Conservation (phyloP, 2,888 invertebrate genomes). For the Erebia aethiops region DNA sequence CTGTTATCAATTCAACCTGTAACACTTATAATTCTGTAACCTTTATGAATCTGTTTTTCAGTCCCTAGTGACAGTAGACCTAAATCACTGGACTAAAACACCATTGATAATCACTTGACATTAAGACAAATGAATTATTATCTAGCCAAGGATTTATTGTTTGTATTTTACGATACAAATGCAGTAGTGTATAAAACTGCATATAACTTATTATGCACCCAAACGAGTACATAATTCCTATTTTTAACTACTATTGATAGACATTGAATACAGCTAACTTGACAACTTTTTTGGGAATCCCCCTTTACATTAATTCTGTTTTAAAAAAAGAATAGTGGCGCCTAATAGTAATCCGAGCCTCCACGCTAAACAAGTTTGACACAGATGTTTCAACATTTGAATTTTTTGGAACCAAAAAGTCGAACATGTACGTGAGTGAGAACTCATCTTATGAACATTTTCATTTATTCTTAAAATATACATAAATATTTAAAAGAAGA, state of each 20-base stretch:
- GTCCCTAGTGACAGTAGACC: too few species aligned
- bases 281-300: neutral
- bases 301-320: neutral
- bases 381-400: neutral
- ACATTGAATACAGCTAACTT: neutral
- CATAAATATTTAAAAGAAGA: conserved; percentile 15
- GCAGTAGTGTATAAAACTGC: too few species aligned
- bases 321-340: neutral
- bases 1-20: too few species aligned
- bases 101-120: too few species aligned
- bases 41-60: too few species aligned
- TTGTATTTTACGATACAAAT: too few species aligned
- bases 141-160: too few species aligned
- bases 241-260: neutral
- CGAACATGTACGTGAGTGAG: neutral
- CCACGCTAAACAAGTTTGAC: neutral
- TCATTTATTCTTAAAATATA: conserved; percentile 5
- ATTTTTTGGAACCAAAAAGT: neutral
- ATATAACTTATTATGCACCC: too few species aligned
- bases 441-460: neutral
- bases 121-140: too few species aligned
- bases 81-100: too few species aligned
- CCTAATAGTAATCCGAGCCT: neutral
- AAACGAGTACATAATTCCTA: too few species aligned
- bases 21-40: too few species aligned